Base-by-base conservation (phyloP, 2,888 invertebrate genomes). In the Unio pictorum region DNA sequence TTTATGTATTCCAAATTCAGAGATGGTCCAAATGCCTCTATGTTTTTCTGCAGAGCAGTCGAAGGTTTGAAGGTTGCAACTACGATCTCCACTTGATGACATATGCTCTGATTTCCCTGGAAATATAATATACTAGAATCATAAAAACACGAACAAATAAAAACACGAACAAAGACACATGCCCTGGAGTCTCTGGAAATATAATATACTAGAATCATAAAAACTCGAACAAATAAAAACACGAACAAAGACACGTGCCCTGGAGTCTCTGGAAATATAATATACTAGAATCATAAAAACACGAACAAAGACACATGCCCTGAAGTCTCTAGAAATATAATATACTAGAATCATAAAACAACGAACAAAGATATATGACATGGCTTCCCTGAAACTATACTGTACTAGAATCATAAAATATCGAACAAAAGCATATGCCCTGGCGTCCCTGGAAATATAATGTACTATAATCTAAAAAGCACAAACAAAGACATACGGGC, bases 31-130 rank as follows among this genome's bases (percentile, higher is more conserved):
- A 81, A 79, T n/a, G 71, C 62, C 45, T 86, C 83, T n/a, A 84
- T 73, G 55, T 81, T 78, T 54, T 74, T 76, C 62, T 79, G 78
- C 34, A 86, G 73, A 11, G 30, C 60, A 4, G 72, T 66, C 18
- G 73, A 71, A 57, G 66, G 72, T 64, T 83, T 80, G 64, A 81
- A 79, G 3, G 85, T 85, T 17, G 87, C 60, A 17, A 88, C 62
- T 17, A 84, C 79, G 20, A 88, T 71, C 66, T 88, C 87, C 58
- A 88, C 67, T 73, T 83, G 80, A 56, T 78, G 68, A 72, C 75
- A 74, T 23, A 76, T 67, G 18, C 76, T 75, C 55, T 59, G 63
- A 8, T 69, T 65, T 62, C 70, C 64, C 78, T 78, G 57, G 18
- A 66, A 62, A 34, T n/a, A 68, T 26, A 34, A 59, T 30, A 18